phyloP scores from a whole-genome alignment of 2,888 invertebrate species.

The Epinotia nisella region DNA sequence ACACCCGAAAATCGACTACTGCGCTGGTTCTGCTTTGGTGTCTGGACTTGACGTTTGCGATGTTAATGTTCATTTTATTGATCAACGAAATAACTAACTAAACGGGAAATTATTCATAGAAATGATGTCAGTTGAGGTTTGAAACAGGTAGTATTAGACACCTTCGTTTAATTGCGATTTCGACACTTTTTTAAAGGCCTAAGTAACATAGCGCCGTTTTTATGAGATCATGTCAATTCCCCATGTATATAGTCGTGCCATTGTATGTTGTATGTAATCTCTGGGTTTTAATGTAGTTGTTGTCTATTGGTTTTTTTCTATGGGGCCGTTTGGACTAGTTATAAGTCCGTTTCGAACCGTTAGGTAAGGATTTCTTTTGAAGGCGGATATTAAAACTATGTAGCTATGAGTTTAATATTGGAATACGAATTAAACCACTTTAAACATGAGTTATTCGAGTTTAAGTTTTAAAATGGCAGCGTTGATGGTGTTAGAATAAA shows the following conservation, averaged over 20 bases:
- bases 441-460: background rate
- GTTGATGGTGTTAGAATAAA: background rate
- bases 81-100: background rate
- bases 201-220: slow-evolving; percentile 51
- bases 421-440: slow-evolving; percentile 7
- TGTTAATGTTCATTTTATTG: slow-evolving; percentile 7
- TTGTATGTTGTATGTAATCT: slow-evolving; percentile 61
- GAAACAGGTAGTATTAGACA: slow-evolving; percentile 16
- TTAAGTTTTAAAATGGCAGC: background rate
- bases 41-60: background rate
- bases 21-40: background rate
- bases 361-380: slow-evolving; percentile 17
- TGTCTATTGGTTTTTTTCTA: slow-evolving; percentile 56
- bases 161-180: slow-evolving; percentile 3
- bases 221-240: slow-evolving; percentile 80
- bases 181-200: slow-evolving; percentile 25
- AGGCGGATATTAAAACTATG: slow-evolving; percentile 35
- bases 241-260: slow-evolving; percentile 82
- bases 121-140: background rate
- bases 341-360: slow-evolving; percentile 5
- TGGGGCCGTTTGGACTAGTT: slow-evolving; percentile 14
- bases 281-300: slow-evolving; percentile 64
- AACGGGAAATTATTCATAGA: background rate
- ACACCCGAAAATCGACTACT: background rate
- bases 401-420: slow-evolving; percentile 22